These are phyloP conservation scores for Phenacoccus solenopsis DNA, from an alignment of 1,140 invertebrate genomes.

Conservation along the genomic window DNA sequence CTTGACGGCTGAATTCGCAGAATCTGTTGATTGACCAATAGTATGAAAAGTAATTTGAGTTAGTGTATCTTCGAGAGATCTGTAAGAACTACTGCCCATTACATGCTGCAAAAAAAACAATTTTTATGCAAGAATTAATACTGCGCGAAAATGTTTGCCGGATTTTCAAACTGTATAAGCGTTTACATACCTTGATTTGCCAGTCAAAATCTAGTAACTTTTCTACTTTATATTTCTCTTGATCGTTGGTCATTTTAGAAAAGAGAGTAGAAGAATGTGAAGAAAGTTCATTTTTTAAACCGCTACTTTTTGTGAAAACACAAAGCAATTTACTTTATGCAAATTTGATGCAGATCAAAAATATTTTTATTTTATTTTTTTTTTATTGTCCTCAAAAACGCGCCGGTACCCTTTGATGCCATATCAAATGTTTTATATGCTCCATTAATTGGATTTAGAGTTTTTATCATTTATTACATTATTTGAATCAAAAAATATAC, in stretches of 20 bases:
- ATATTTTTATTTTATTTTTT: no score
- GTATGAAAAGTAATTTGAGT: conserved; percentile 18
- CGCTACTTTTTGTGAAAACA: neutral
- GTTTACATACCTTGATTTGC: neutral
- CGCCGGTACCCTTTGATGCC: no score
- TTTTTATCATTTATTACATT: no score
- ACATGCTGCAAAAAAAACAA: conserved; percentile 14
- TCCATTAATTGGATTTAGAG: no score
- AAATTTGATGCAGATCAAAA: neutral
- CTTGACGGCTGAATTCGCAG: neutral
- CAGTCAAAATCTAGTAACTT: conserved; percentile 7
- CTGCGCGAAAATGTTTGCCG: neutral
- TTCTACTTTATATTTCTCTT: neutral
- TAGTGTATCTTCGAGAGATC: conserved; percentile 19
- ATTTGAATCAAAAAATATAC: no score
- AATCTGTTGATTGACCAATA: conserved; percentile 7
- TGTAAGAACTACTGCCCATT: conserved; percentile 21
- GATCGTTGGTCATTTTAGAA: neutral
- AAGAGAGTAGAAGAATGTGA: neutral
- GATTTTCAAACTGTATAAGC: neutral
- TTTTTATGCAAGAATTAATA: neutral
- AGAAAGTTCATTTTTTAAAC: neutral
- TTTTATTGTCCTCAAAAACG: no score
- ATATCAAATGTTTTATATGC: no score
- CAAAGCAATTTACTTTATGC: neutral